Evolutionary conservation across 2,888 invertebrate species (phyloP).

Genomic region (Rambutsinella grinnellia): DNA sequence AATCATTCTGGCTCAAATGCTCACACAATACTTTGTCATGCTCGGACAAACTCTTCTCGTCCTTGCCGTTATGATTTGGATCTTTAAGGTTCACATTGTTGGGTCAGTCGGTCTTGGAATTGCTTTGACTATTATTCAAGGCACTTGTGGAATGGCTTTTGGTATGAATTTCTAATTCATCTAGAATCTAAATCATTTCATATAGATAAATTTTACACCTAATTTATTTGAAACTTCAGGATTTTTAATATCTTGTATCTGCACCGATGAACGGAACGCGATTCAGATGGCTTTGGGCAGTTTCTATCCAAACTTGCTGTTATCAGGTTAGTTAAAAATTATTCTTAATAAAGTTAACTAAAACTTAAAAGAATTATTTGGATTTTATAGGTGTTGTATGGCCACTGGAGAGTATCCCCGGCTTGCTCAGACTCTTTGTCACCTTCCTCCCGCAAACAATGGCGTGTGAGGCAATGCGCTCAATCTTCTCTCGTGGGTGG

Average conservation of each 20-base stretch:
- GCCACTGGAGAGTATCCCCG: slow-evolving; percentile 97
- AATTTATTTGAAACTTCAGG: slow-evolving; percentile 70
- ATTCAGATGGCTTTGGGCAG: slow-evolving; percentile 94
- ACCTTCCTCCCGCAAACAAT: slow-evolving; percentile 70
- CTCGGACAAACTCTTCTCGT: slow-evolving; percentile 93
- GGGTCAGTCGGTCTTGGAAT: slow-evolving; percentile 89
- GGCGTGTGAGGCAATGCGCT: slow-evolving; percentile 70
- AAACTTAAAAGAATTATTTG: neutral
- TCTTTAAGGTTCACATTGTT: slow-evolving; percentile 90
- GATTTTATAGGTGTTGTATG: slow-evolving; percentile 85
- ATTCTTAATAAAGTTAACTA: neutral
- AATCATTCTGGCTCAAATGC: slow-evolving; percentile 92
- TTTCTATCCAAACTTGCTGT: slow-evolving; percentile 92
- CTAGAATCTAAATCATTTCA: neutral
- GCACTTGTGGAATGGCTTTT: slow-evolving; percentile 96
- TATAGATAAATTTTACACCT: slow-evolving; percentile 5
- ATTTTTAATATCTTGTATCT: slow-evolving; percentile 92
- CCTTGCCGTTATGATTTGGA: slow-evolving; percentile 90
- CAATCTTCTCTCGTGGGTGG: slow-evolving; percentile 69
- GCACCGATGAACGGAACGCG: slow-evolving; percentile 92
- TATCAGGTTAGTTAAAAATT: slow-evolving; percentile 79
- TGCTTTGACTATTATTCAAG: slow-evolving; percentile 88
- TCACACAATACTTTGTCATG: slow-evolving; percentile 96
- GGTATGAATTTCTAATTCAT: slow-evolving; percentile 74
- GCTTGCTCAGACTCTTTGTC: slow-evolving; percentile 76